Evolutionary conservation across 1,140 invertebrate genomes (phyloP), one percentile per base, ranked within the genome.

Genomic region (Drosophila ironensis): DNA sequence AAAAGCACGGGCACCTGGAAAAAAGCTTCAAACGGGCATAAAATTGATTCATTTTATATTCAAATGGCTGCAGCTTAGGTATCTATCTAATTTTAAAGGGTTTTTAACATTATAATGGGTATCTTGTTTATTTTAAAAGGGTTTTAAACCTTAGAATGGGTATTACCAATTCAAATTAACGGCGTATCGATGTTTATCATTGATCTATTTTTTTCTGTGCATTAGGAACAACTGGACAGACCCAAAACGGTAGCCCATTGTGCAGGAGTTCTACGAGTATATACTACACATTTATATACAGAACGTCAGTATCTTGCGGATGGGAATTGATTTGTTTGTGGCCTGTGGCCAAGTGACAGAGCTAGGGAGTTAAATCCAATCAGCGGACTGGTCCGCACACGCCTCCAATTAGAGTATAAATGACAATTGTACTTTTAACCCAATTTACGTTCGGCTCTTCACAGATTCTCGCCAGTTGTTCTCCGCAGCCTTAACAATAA

Each of bases 351-450:
- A 77, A 77, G 78, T 84, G 78, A 82, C 73, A 82, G 69, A 66
- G 72, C 50, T 54, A 47, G 41, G 67, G 37, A 57, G 52, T 61
- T 60, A 70, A 70, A 54, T 84, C 69, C 78, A 86, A 86, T 82
- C 78, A 78, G 78, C 47, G 63, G 73, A 60, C 48, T 82, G 51
- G 63, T 66, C 57, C 77, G 77, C 77, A 67, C 78, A 84, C 78
- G 78, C 78, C 78, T 84, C 78, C 78, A 84, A 84, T 84, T 84
- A 84, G 78, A 84, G 78, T 63, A 69, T 84, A 84, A 84, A 84
- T 63, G 78, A 84, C 78, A 84, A 84, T 84, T 84, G 78, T 84
- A 82, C 78, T 82, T 82, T 82, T 82, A 84, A 84, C 78, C 78
- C 78, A 84, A 84, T 84, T 84, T 84, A 84, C 47, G 54, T 48